These are phyloP conservation scores for Perdita meconis DNA, from an alignment of 2,888 invertebrate species.

Conservation along the genomic window DNA sequence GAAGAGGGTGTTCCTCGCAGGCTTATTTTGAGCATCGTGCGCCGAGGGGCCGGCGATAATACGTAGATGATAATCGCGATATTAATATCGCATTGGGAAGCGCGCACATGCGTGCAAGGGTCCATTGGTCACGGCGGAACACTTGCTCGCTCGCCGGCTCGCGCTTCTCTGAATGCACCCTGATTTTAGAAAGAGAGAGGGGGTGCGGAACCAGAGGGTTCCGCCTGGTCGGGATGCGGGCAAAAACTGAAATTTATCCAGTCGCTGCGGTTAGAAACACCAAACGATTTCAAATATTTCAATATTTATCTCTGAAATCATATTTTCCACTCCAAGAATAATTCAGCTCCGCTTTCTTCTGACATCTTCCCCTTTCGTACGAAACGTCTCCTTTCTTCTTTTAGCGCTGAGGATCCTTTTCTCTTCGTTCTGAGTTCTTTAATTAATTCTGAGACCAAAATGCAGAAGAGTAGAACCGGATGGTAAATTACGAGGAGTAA, in stretches of 20 bases:
- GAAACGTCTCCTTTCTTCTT: no score
- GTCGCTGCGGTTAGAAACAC: neutral
- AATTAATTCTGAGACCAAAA: no score
- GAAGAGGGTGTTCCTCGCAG: slow-evolving; percentile 41
- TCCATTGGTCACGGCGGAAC: slow-evolving; percentile 83
- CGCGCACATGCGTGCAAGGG: slow-evolving; percentile 84
- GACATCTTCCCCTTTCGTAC: no score
- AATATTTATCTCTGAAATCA: neutral
- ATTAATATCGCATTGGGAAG: slow-evolving; percentile 84
- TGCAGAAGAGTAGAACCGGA: neutral
- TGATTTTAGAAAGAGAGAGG: slow-evolving; percentile 78
- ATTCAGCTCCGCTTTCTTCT: no score
- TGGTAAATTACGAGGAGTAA: slow-evolving; percentile 8
- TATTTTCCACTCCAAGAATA: no score
- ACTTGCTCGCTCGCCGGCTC: slow-evolving; percentile 80
- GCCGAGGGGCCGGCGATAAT: slow-evolving; percentile 77
- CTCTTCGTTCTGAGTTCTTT: no score
- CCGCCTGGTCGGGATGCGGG: slow-evolving; percentile 51
- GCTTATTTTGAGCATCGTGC: slow-evolving; percentile 69
- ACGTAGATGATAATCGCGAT: slow-evolving; percentile 84
- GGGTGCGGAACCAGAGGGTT: no score
- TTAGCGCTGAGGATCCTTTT: no score
- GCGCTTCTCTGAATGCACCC: slow-evolving; percentile 80
- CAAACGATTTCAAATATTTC: neutral
- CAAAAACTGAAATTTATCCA: slow-evolving; percentile 42